phyloP scores from a whole-genome alignment of 2,113 vertebrate species.

The Arenaria interpres region DNA sequence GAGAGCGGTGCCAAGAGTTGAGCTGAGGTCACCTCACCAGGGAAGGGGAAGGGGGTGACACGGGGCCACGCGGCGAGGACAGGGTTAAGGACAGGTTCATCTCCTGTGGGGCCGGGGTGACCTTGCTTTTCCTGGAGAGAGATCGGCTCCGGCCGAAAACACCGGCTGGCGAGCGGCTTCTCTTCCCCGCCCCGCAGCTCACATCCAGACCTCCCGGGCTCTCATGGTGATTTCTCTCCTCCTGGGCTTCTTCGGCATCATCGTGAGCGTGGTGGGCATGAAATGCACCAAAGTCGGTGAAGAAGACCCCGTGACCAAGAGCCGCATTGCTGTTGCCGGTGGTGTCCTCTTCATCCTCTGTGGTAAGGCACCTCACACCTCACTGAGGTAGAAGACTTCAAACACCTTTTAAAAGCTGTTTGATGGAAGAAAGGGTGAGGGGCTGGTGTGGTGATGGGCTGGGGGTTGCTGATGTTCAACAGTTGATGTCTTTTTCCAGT shows the following conservation, averaged over 20 bases:
- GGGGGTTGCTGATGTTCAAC: not conserved
- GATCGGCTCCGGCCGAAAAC: not conserved
- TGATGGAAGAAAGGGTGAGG: not conserved
- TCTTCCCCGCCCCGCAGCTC: conserved; percentile 74
- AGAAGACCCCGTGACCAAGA: conserved; percentile 88
- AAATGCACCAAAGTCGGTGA: conserved; percentile 97
- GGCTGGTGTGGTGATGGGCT: not conserved
- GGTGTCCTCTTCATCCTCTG: conserved; percentile 90
- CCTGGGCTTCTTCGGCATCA: conserved; percentile 90
- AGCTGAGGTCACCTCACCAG: not conserved
- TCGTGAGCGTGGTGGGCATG: conserved; percentile 95
- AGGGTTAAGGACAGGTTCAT: not conserved
- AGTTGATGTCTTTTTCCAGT: not conserved
- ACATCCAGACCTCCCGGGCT: conserved; percentile 93
- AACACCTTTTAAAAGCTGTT: not conserved
- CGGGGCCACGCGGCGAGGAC: fast-evolving
- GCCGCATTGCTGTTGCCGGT: conserved; percentile 87
- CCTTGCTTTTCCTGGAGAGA: not conserved
- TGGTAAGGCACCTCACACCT: conserved; percentile 69
- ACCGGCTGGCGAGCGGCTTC: not conserved
- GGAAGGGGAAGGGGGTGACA: not conserved
- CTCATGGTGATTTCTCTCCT: conserved; percentile 95
- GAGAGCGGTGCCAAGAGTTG: not conserved
- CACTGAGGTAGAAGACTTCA: not conserved
- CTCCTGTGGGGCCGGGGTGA: not conserved